Conservation (phyloP, 2,888 invertebrate genomes). For the Trachelus troglodyta region DNA sequence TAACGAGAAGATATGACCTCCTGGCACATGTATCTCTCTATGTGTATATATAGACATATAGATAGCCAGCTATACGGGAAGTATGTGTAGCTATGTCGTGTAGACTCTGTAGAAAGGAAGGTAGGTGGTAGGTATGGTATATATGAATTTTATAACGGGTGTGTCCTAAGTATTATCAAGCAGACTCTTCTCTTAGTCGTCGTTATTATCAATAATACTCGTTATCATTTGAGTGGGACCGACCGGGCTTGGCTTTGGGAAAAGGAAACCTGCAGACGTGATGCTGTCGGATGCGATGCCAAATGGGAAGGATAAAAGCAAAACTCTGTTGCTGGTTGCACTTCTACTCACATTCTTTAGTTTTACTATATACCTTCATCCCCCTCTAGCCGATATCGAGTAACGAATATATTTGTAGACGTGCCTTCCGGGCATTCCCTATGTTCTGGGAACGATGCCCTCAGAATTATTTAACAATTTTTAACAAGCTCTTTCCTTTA, state of each 20-base stretch:
- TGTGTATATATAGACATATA: slow-evolving; percentile 19
- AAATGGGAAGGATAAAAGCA: slow-evolving; percentile 40
- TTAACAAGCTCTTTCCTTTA: background rate
- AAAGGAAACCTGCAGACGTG: slow-evolving; percentile 37
- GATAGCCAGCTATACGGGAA: too few species aligned
- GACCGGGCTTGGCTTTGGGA: slow-evolving; percentile 14
- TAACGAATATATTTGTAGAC: slow-evolving; percentile 2
- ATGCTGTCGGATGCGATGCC: slow-evolving; percentile 38
- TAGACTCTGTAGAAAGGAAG: too few species aligned
- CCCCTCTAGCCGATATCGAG: too few species aligned
- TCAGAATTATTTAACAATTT: background rate
- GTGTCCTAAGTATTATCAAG: too few species aligned
- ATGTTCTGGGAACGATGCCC: slow-evolving; percentile 18
- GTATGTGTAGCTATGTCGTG: too few species aligned
- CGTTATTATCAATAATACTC: too few species aligned
- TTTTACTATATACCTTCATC: too few species aligned
- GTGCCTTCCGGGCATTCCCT: slow-evolving; percentile 21
- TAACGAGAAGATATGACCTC: slow-evolving; percentile 64
- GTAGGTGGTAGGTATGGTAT: too few species aligned
- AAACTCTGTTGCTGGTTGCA: slow-evolving; percentile 41
- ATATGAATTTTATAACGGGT: too few species aligned
- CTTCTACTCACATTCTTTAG: slow-evolving; percentile 10
- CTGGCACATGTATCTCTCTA: slow-evolving; percentile 8
- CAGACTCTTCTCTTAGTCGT: too few species aligned
- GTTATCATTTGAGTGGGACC: too few species aligned